Conservation (phyloP, 1,140 invertebrate species). For the Pinna nobilis region DNA sequence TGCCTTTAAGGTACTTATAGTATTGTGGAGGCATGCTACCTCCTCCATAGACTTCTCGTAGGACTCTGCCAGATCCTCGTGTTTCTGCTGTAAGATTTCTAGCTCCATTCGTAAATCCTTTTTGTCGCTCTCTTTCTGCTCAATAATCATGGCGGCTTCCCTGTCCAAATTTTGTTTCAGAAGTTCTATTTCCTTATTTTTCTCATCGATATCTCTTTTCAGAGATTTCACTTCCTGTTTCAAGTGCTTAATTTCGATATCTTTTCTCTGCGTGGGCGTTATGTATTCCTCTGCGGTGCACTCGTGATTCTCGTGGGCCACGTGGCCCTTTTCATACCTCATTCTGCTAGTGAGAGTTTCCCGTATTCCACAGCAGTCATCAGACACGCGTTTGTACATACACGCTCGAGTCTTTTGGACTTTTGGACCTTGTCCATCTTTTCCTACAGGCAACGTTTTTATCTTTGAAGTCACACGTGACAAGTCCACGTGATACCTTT, state of each 20-base stretch:
- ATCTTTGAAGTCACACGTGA: too few relatives aligned
- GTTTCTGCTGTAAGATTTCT: conserved; percentile 16
- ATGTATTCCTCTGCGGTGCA: conserved; percentile 47
- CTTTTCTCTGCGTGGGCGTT: conserved; percentile 59
- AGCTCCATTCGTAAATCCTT: conserved; percentile 32
- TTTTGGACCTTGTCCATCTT: too few relatives aligned
- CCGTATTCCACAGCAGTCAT: conserved; percentile 20
- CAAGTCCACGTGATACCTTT: not conserved
- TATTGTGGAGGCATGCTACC: conserved; percentile 32
- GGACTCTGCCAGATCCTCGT: conserved; percentile 36
- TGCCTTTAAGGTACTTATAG: conserved; percentile 42
- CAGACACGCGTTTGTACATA: not conserved
- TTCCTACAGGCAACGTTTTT: too few relatives aligned
- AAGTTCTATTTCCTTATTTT: conserved; percentile 39
- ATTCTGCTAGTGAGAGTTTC: conserved; percentile 51
- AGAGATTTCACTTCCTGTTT: conserved; percentile 49
- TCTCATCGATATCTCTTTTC: conserved; percentile 40
- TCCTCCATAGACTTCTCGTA: conserved; percentile 38
- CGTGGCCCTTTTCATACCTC: conserved; percentile 50
- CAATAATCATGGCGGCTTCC: conserved; percentile 30
- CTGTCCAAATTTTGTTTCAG: conserved; percentile 30
- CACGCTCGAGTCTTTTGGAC: not conserved
- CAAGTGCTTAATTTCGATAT: conserved; percentile 48
- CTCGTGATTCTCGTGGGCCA: conserved; percentile 31
- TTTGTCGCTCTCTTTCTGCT: conserved; percentile 33